Conservation (phyloP, 2,888 invertebrate species). For the Dimorphilus gyrociliatus region DNA sequence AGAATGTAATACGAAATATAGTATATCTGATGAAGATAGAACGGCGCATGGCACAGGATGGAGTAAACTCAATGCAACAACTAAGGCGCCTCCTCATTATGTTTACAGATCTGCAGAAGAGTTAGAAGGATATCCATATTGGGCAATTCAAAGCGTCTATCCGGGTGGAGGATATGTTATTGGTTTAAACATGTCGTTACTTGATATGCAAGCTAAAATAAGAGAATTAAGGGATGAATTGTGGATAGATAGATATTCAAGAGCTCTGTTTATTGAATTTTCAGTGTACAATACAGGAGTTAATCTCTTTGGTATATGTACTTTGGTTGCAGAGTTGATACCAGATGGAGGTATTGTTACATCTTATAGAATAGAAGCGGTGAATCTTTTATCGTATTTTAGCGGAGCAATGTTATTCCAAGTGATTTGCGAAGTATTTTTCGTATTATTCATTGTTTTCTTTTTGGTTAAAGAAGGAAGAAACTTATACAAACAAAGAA, state of each 20-base stretch:
- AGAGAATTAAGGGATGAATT: conserved; percentile 25
- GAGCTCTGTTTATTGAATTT: conserved; percentile 43
- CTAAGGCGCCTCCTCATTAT: conserved; percentile 20
- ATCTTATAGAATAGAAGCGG: conserved; percentile 31
- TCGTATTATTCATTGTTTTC: conserved; percentile 26
- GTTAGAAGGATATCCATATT: conserved; percentile 37
- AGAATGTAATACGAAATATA: conserved; percentile 24
- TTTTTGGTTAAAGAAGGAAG: conserved; percentile 31
- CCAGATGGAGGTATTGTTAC: conserved; percentile 26
- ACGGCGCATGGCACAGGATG: conserved; percentile 20
- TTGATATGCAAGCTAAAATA: conserved; percentile 23
- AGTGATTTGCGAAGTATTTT: conserved; percentile 23
- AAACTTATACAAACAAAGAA: conserved; percentile 20
- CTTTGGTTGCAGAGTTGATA: conserved; percentile 29
- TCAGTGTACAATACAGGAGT: conserved; percentile 39
- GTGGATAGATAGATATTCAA: conserved; percentile 41
- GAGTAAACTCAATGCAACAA: conserved; percentile 11
- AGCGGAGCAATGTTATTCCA: conserved; percentile 23
- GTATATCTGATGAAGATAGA: conserved; percentile 19
- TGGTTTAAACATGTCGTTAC: conserved; percentile 24
- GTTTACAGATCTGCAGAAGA: conserved; percentile 24
- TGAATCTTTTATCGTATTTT: conserved; percentile 29
- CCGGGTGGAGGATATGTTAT: conserved; percentile 41
- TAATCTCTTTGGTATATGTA: conserved; percentile 30
- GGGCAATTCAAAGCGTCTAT: conserved; percentile 36